Percentiles rank a stretch among this genome's conserved stretches.
These are phyloP conservation scores for Sebastes elongatus DNA, from an alignment of 2,797 vertebrate species.

Conservation along the genomic window DNA sequence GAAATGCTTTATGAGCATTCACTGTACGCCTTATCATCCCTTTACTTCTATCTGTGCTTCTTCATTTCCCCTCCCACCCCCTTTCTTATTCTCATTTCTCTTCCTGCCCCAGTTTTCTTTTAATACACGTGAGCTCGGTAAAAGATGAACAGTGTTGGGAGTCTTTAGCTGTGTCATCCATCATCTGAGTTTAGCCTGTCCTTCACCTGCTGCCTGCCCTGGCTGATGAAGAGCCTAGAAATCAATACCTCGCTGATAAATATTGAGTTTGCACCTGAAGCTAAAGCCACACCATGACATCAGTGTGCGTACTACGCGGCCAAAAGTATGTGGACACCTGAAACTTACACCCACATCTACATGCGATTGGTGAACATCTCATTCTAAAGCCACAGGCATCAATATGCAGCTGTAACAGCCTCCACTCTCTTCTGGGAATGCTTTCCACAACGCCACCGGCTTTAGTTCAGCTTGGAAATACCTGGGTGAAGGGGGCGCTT, in stretches of 20 bases:
- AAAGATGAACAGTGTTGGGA: slow-evolving; percentile 3
- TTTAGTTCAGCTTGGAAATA: too few species aligned
- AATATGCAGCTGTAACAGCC: background rate
- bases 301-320: background rate
- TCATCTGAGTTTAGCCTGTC: slow-evolving; percentile 28
- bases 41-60: background rate
- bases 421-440: background rate
- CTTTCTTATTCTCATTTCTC: slow-evolving; percentile 28
- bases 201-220: slow-evolving; percentile 21
- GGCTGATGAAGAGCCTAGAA: slow-evolving; percentile 15
- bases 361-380: background rate
- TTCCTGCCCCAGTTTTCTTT: slow-evolving; percentile 32
- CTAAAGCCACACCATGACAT: slow-evolving; percentile 19
- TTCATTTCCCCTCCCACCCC: background rate
- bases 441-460: background rate
- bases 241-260: slow-evolving; percentile 53
- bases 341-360: background rate
- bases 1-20: background rate
- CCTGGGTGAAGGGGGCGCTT: too few species aligned
- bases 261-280: background rate
- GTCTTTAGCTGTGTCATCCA: slow-evolving; percentile 8
- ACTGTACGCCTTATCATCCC: background rate
- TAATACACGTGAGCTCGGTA: background rate
- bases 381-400: background rate
- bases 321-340: background rate